Evolutionary conservation across 2,797 vertebrate genomes (phyloP), one percentile per base, ranked within the genome.

Genomic region (Lycodopsis pacificus): DNA sequence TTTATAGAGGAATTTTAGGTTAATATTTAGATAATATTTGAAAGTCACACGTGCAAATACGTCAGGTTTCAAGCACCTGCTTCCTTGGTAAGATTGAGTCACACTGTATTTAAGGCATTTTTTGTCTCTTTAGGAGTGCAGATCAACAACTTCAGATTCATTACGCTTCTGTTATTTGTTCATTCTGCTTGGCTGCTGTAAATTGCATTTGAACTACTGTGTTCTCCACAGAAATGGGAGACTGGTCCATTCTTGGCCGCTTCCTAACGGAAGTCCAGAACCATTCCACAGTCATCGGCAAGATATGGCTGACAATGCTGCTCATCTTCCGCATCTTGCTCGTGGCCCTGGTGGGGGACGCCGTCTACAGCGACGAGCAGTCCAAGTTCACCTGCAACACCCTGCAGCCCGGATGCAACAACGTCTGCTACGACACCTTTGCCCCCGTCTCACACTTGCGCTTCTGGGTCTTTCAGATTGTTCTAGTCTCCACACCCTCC

Each of bases 391-490:
- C 89, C 69, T 94, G 93, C 76, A 95, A 91, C 89, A 93, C 93
- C 57, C 83, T 92, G 4, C 94, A 95, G 75, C 94, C 94, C 0
- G 95, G 94, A 44, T 95, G 94, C 84, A 95, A 89, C 32, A 94
- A 93, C 2, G 92, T 95, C 63, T 93, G 91, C 84, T 94, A 91
- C 3, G 86, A 93, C 85, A 90, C 86, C 1, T 94, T 95, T 57
- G 91, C 87, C 17, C 93, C 89, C 0, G 91, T 94, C 61, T 96
- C 93, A 11, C 94, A 94, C 73, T 80, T 95, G 57, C 92, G 94
- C 51, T 95, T 95, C 67, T 95, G 95, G 94, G 93, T 95, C 77
- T 94, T 95, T 77, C 94, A 95, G 82, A 95, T 95, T 20, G 90
- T 95, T 25, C 90, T 94, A 0, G 93, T 94, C 49, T 95, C 92